Conservation (phyloP, 1,140 invertebrate genomes). For the Danaus melanippus region DNA sequence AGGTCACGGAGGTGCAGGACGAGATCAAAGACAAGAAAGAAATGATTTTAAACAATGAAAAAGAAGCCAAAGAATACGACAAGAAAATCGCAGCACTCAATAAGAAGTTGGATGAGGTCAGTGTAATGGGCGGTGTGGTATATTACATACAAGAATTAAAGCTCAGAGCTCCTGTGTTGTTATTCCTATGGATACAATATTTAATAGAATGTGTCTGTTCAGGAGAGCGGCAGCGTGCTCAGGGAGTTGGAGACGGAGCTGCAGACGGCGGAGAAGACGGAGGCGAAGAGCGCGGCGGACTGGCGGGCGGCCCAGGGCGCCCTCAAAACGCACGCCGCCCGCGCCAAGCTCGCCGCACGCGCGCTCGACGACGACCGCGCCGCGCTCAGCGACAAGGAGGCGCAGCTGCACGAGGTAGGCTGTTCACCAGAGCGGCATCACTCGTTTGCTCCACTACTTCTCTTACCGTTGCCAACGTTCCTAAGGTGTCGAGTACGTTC, state of each 20-base stretch:
- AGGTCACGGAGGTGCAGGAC: conserved; percentile 69
- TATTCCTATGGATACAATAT: neutral
- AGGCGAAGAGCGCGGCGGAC: conserved; percentile 75
- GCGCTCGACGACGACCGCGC: conserved; percentile 82
- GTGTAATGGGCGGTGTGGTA: neutral
- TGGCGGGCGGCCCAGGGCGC: conserved; percentile 79
- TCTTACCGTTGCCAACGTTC: neutral
- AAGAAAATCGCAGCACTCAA: conserved; percentile 69
- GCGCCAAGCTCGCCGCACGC: conserved; percentile 78
- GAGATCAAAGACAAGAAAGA: conserved; percentile 72
- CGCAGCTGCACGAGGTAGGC: conserved; percentile 75
- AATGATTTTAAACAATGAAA: conserved; percentile 72
- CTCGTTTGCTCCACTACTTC: neutral
- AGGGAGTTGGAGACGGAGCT: conserved; percentile 78
- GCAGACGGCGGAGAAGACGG: conserved; percentile 76
- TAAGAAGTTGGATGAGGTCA: conserved; percentile 73
- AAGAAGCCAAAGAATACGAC: conserved; percentile 73
- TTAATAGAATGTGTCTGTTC: neutral
- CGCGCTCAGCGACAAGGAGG: conserved; percentile 76
- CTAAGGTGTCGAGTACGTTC: conserved; percentile 76
- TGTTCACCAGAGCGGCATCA: too few relatives aligned
- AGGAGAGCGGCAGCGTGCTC: conserved; percentile 81
- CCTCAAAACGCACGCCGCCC: conserved; percentile 80
- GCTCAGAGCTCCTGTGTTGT: too few relatives aligned
- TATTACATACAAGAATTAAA: too few relatives aligned